Percentiles rank a stretch among this genome's conserved stretches.
Conservation (phyloP, 2,113 vertebrate genomes). For the Entelurus aequoreus region DNA sequence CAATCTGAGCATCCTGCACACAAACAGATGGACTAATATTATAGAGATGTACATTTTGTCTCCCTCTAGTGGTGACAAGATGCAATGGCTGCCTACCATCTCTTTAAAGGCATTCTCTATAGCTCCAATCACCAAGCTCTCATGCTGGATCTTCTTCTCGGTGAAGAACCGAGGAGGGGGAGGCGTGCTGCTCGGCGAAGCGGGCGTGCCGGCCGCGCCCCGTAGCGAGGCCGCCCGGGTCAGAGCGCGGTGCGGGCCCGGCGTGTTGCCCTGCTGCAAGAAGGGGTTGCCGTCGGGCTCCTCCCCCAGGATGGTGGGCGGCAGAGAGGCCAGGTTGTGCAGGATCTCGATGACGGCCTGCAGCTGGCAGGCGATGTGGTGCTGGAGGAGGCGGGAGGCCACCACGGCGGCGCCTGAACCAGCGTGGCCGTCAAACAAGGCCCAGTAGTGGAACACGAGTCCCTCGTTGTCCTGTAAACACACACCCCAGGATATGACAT, state of each 20-base stretch:
- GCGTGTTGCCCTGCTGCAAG: conserved; percentile 54
- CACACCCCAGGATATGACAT: neutral
- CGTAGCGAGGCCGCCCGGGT: conserved; percentile 87
- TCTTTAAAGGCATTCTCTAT: conserved; percentile 97
- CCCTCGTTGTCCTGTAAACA: conserved; percentile 71
- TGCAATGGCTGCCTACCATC: conserved; percentile 75
- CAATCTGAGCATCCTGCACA: conserved; percentile 86
- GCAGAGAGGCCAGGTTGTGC: conserved; percentile 72
- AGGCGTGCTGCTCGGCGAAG: conserved; percentile 80
- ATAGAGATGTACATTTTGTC: neutral
- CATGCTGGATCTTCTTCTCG: conserved; percentile 93
- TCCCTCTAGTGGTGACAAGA: neutral
- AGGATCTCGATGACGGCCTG: conserved; percentile 87
- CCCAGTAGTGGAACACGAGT: conserved; percentile 91
- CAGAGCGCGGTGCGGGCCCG: conserved; percentile 74
- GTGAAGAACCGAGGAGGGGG: conserved; percentile 86
- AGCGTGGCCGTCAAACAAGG: conserved; percentile 92
- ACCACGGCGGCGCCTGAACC: conserved; percentile 90
- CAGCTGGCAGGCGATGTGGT: conserved; percentile 87
- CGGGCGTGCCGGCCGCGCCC: conserved; percentile 78
- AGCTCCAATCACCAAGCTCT: conserved; percentile 91
- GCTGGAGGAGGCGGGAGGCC: conserved; percentile 86
- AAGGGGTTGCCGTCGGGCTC: conserved; percentile 75
- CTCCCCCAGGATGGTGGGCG: conserved; percentile 86
- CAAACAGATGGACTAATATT: neutral